Conservation (phyloP, 2,797 vertebrate species). For the Acanthurus leucopareius region DNA sequence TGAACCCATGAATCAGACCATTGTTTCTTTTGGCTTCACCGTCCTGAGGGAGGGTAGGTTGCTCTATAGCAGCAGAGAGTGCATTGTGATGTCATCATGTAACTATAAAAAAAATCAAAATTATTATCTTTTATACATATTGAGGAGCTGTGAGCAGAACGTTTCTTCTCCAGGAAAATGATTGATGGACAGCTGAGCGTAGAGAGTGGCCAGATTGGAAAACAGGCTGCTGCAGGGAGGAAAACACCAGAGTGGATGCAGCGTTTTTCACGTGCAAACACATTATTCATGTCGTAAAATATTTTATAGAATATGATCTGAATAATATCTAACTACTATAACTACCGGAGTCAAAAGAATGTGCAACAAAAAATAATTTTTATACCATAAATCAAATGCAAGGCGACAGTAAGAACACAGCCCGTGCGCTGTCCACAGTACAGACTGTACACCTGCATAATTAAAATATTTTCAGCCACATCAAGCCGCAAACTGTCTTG, state of each 20-base stretch:
- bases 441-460: slow-evolving; percentile 38
- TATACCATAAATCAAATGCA: neutral
- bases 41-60: slow-evolving; percentile 31
- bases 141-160: slow-evolving; percentile 5
- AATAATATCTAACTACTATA: neutral
- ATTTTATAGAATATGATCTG: slow-evolving; percentile 7
- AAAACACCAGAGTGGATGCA: slow-evolving; percentile 35
- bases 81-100: slow-evolving; percentile 23
- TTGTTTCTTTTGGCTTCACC: slow-evolving; percentile 64
- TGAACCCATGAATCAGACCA: slow-evolving; percentile 62
- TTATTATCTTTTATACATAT: slow-evolving; percentile 13
- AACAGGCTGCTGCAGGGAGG: slow-evolving; percentile 48
- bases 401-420: slow-evolving; percentile 24
- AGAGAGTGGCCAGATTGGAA: slow-evolving; percentile 59
- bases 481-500: slow-evolving; percentile 29
- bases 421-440: slow-evolving; percentile 18
- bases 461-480: slow-evolving; percentile 40
- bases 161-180: neutral
- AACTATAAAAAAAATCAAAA: slow-evolving; percentile 26
- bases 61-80: neutral
- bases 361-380: slow-evolving; percentile 6
- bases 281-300: slow-evolving; percentile 17
- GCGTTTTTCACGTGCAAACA: slow-evolving; percentile 25
- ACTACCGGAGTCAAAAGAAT: neutral
- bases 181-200: slow-evolving; percentile 9